Evolutionary conservation across 1,140 invertebrate genomes (phyloP).

Genomic region (Scaptomyza hsui): DNA sequence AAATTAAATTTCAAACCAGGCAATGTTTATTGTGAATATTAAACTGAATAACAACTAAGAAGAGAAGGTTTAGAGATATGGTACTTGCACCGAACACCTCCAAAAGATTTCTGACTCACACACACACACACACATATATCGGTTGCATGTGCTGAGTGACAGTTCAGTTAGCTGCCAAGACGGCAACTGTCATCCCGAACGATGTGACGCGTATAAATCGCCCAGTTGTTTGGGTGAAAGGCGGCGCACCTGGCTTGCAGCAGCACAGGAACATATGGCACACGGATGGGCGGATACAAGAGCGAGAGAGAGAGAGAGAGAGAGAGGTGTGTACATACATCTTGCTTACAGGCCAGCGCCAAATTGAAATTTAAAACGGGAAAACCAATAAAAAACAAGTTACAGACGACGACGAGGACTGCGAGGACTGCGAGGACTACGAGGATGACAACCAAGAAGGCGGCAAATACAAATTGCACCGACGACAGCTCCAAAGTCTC

Average conservation of each 20-base stretch:
- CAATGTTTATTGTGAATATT: too few species aligned
- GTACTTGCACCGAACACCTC: too few species aligned
- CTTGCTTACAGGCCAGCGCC: conserved; percentile 71
- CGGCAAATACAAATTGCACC: conserved; percentile 79
- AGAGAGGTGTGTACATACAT: conserved; percentile 69
- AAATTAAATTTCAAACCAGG: too few species aligned
- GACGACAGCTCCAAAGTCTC: conserved; percentile 80
- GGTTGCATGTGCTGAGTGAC: conserved; percentile 50
- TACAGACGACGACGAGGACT: conserved; percentile 41
- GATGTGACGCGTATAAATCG: conserved; percentile 77
- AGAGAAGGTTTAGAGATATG: too few species aligned
- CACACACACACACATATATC: neutral
- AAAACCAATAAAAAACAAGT: conserved; percentile 80
- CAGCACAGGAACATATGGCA: conserved; percentile 48
- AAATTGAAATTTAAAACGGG: conserved; percentile 81
- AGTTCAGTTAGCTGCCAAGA: conserved; percentile 71
- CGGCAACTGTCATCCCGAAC: conserved; percentile 51
- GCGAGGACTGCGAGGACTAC: neutral
- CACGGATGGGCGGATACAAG: conserved; percentile 24
- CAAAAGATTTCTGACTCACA: neutral
- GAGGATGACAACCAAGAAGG: conserved; percentile 23
- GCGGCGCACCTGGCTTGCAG: conserved; percentile 55
- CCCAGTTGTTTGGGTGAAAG: conserved; percentile 25
- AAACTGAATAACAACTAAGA: too few species aligned
- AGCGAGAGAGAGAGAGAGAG: too few species aligned